A percentile compares a stretch with the other conserved stretches of the same genome.
These are phyloP conservation scores for Trialeurodes vaporariorum DNA, from an alignment of 1,140 invertebrate genomes.

Conservation along the genomic window DNA sequence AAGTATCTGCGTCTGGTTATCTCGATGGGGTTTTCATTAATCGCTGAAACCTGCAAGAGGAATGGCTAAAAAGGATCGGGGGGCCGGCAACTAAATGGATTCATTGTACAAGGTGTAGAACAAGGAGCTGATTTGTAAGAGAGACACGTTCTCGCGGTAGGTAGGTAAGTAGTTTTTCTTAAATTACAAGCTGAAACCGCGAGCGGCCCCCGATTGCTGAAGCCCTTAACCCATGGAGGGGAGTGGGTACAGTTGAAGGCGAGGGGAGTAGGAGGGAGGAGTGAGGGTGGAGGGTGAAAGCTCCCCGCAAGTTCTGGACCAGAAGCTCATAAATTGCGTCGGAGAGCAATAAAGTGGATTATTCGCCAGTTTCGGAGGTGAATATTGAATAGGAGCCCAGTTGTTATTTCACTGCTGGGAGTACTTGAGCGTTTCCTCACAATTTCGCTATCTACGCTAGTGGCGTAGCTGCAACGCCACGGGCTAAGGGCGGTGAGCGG, in stretches of 20 bases:
- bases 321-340: neutral
- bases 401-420: neutral
- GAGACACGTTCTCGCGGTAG: neutral
- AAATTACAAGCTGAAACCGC: neutral
- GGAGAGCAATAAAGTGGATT: neutral
- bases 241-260: too few relatives aligned
- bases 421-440: neutral
- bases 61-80: too few relatives aligned
- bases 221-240: too few relatives aligned
- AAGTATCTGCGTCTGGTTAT: too few relatives aligned
- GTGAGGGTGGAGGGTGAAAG: neutral
- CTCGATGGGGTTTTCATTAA: too few relatives aligned
- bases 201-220: too few relatives aligned
- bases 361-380: neutral
- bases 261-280: neutral
- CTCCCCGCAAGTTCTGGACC: neutral
- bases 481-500: too few relatives aligned
- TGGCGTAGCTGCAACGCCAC: too few relatives aligned
- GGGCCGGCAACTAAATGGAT: too few relatives aligned
- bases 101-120: too few relatives aligned
- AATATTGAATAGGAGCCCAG: neutral
- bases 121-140: neutral
- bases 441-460: neutral
- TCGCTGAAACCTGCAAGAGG: too few relatives aligned
- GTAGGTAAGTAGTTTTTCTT: neutral